These are phyloP conservation scores for Tautogolabrus adspersus DNA, from an alignment of 2,113 vertebrate species.

Conservation along the genomic window DNA sequence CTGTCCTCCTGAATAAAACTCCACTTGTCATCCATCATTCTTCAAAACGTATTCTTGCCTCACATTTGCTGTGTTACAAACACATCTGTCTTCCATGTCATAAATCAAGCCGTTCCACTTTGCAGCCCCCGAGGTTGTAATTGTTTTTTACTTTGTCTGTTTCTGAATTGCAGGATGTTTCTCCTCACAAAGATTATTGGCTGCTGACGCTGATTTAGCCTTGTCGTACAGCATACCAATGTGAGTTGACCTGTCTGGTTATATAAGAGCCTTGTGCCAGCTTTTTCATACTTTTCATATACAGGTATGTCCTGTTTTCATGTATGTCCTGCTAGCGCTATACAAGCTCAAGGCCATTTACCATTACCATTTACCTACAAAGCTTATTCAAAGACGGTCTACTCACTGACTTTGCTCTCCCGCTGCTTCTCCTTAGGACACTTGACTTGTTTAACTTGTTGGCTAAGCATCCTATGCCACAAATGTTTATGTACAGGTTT, in stretches of 20 bases:
- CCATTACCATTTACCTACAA: constrained; percentile 12
- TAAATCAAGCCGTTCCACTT: too few relatives aligned
- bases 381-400: background rate
- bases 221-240: background rate
- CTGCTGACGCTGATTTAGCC: background rate
- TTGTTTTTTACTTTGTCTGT: too few relatives aligned
- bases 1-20: too few relatives aligned
- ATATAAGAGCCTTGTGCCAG: background rate
- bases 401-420: constrained; percentile 47
- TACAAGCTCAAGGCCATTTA: too few relatives aligned
- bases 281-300: background rate
- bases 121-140: too few relatives aligned
- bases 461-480: constrained; percentile 59
- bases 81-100: too few relatives aligned
- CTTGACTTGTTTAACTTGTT: constrained; percentile 53
- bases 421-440: constrained; percentile 47
- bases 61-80: too few relatives aligned
- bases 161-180: too few relatives aligned
- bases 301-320: constrained; percentile 6
- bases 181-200: background rate
- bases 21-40: too few relatives aligned
- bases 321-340: background rate
- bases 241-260: constrained; percentile 47
- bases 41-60: too few relatives aligned
- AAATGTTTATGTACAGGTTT: constrained; percentile 69